Base-by-base conservation (phyloP, 2,888 invertebrate species). In the Steinernema scapterisci region DNA sequence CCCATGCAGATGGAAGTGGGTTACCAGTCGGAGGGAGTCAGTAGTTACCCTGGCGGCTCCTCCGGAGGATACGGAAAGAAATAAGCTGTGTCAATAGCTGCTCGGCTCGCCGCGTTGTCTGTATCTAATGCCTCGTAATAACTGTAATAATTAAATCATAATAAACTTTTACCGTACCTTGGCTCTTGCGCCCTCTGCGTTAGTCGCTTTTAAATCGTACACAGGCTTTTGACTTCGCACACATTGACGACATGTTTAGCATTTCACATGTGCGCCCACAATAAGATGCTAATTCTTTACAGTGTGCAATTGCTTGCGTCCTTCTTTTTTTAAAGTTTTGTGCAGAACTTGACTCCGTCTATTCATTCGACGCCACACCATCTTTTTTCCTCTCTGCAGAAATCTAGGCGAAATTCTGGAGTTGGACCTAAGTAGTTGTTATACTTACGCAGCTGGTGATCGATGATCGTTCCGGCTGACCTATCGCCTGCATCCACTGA, bases 1-100 rank as follows among this genome's bases (percentile, higher is more conserved):
- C 81, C 81, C 25, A 81, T 81, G 45, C 75, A 74, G 56, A 70
- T 48, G 16, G 77, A 80, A 45, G 81, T 80, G 38, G 81, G 79
- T 11, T 84, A 84, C 74, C 77, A 77, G 0, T 74, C 78, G 31
- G 76, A 80, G 70, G 70, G 70, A 31, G 74, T 70, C 3, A 9
- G 38, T 6, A 48, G 56, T 0, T 45, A 45, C 25, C 72, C 70
- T 9, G 21, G 43, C 27, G 70, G 75, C 21, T 73, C 73, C 51
- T 72, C 74, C 31, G 76, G 76, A n/a, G 72, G 78, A 25, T 77
- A 76, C 63, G 74, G 74, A 38, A 74, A 73, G 72, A 74, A 76
- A 27, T 25, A 25, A 31, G 5, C 7, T 1, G 16, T 63, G 63
- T 21, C 21, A 54, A 25, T 7, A 63, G 25, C 25, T 63, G 5